phyloP scores from a whole-genome alignment of 2,113 vertebrate species.

The Aspidoscelis tigris region DNA sequence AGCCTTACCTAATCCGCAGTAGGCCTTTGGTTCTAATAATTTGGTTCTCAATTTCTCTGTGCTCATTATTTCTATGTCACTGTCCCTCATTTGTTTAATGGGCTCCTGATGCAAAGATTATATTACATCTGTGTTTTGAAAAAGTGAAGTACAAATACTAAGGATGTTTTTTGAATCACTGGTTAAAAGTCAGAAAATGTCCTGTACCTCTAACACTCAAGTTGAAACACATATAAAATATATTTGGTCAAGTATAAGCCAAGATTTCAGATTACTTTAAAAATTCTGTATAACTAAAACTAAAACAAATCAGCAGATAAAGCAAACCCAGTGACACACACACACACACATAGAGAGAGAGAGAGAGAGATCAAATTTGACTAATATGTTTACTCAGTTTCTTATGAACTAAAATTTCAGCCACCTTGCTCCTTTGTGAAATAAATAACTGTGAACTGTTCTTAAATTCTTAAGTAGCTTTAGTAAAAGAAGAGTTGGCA shows the following conservation, averaged over 20 bases:
- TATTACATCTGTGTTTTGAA: neutral
- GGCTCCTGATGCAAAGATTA: neutral
- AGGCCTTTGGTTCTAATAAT: neutral
- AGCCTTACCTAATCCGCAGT: neutral
- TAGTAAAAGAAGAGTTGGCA: neutral
- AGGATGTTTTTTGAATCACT: neutral
- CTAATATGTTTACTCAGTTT: neutral
- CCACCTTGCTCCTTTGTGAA: neutral
- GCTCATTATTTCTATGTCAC: neutral
- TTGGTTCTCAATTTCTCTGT: neutral
- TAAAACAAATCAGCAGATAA: neutral
- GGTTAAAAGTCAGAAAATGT: constrained; percentile 48
- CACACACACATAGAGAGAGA: neutral
- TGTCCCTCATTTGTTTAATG: neutral
- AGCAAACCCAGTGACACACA: constrained; percentile 14
- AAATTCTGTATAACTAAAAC: constrained; percentile 25
- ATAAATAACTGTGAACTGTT: neutral
- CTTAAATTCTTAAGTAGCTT: neutral
- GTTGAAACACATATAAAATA: constrained; percentile 25
- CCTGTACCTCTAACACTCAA: constrained; percentile 51
- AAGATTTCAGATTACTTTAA: neutral
- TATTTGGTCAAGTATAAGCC: constrained; percentile 25
- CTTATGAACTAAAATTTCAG: neutral
- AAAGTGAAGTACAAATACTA: neutral
- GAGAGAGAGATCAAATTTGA: too few species aligned